Evolutionary conservation across 1,140 invertebrate genomes (phyloP).

Genomic region (Cyclargus thomasi): DNA sequence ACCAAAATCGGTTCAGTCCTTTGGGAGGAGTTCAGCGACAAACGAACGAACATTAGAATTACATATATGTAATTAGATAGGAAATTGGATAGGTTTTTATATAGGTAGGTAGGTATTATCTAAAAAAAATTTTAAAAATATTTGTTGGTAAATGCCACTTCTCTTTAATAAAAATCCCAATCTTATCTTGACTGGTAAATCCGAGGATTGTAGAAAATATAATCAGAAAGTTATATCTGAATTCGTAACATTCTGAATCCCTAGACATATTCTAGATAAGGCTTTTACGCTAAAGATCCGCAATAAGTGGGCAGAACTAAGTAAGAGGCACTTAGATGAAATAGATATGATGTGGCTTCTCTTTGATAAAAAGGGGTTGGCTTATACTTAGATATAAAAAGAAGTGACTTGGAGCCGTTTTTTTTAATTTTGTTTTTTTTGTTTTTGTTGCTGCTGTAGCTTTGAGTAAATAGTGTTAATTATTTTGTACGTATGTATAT

Average conservation of each 20-base stretch:
- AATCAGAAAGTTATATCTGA: not conserved
- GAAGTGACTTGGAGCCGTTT: not conserved
- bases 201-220: not conserved
- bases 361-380: conserved; percentile 6
- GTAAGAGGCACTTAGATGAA: conserved; percentile 10
- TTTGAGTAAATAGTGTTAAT: too few species aligned
- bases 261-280: conserved; percentile 5
- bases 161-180: not conserved
- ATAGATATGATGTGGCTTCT: not conserved
- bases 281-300: conserved; percentile 1
- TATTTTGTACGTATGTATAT: too few species aligned
- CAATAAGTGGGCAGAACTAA: not conserved
- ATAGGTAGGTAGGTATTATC: too few species aligned
- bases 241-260: conserved; percentile 4
- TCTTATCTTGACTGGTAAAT: not conserved
- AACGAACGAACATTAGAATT: too few species aligned
- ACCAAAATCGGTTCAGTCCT: too few species aligned
- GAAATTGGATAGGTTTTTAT: too few species aligned
- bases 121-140: not conserved
- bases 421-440: too few species aligned
- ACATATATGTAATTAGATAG: too few species aligned
- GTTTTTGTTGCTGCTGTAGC: too few species aligned
- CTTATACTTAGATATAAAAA: not conserved
- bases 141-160: not conserved
- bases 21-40: too few species aligned